Percentiles rank a stretch among this genome's conserved stretches.
Evolutionary conservation across 2,888 invertebrate species (phyloP).

Genomic region (Aplocera efformata): DNA sequence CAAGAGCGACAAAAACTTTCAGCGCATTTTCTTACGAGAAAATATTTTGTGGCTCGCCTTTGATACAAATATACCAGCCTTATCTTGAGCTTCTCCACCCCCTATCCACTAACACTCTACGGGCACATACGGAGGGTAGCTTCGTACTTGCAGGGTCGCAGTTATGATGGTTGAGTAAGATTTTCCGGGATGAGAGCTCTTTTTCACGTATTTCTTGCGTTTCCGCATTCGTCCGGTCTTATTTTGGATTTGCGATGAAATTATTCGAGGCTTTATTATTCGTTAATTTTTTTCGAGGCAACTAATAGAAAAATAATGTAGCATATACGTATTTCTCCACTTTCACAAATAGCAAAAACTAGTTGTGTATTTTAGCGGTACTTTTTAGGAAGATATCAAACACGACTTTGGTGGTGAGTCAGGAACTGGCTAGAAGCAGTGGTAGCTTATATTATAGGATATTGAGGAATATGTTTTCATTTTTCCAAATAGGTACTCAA

Average conservation of each 20-base stretch:
- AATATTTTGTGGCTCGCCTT: conserved; percentile 38
- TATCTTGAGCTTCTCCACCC: conserved; percentile 29
- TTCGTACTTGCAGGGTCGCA: conserved; percentile 21
- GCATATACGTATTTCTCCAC: too few species aligned
- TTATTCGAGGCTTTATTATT: neutral
- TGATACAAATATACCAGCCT: conserved; percentile 35
- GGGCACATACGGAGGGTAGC: neutral
- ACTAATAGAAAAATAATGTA: too few species aligned
- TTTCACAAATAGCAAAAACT: too few species aligned
- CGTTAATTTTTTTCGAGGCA: too few species aligned
- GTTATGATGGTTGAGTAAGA: conserved; percentile 37
- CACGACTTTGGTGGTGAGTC: too few species aligned
- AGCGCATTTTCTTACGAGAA: conserved; percentile 39
- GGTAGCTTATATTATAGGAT: too few species aligned
- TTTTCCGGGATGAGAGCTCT: conserved; percentile 44
- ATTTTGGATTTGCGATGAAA: conserved; percentile 42
- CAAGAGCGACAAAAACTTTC: conserved; percentile 38
- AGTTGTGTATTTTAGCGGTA: too few species aligned
- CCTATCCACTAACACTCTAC: conserved; percentile 3
- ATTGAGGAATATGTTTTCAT: too few species aligned
- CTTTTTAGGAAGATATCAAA: too few species aligned
- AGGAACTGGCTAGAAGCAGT: too few species aligned
- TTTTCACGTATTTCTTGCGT: conserved; percentile 38
- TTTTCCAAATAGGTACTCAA: too few species aligned
- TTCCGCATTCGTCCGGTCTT: conserved; percentile 44